Evolutionary conservation across 2,888 invertebrate species (phyloP).

Genomic region (Holacanthella duospinosa): DNA sequence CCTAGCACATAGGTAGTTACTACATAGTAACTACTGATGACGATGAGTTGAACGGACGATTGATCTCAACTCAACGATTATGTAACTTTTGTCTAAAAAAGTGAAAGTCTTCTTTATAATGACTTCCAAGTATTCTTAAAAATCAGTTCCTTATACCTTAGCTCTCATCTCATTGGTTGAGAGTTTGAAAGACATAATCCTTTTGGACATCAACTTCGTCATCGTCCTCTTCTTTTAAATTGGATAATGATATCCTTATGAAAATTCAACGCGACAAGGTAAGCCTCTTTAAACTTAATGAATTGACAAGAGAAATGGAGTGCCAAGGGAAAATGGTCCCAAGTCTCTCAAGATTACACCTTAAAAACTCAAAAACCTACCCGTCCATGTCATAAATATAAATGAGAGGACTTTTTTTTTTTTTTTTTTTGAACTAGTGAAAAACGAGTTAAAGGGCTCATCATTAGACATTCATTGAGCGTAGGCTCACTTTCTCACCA

Average conservation of each 20-base stretch:
- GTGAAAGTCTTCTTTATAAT: neutral
- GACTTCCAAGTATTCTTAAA: too few relatives aligned
- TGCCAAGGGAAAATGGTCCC: neutral
- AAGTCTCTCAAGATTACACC: neutral
- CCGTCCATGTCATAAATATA: neutral
- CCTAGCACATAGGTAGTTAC: too few relatives aligned
- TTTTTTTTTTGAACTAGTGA: too few relatives aligned
- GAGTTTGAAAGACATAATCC: neutral
- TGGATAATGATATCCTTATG: constrained; percentile 6
- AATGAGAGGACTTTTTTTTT: neutral
- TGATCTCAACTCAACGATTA: too few relatives aligned
- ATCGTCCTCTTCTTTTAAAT: neutral
- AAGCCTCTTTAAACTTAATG: neutral
- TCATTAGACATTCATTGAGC: neutral
- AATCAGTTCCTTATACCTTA: too few relatives aligned
- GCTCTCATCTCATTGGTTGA: neutral
- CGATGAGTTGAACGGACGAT: too few relatives aligned
- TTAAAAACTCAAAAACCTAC: too few relatives aligned
- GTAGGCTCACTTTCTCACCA: neutral
- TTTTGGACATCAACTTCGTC: neutral
- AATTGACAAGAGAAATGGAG: constrained; percentile 4
- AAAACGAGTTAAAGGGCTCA: too few relatives aligned
- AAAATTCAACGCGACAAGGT: neutral
- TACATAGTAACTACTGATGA: too few relatives aligned
- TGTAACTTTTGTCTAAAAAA: too few relatives aligned